These are phyloP conservation scores for Nautilus pompilius DNA, from an alignment of 1,140 invertebrate species.

Conservation along the genomic window DNA sequence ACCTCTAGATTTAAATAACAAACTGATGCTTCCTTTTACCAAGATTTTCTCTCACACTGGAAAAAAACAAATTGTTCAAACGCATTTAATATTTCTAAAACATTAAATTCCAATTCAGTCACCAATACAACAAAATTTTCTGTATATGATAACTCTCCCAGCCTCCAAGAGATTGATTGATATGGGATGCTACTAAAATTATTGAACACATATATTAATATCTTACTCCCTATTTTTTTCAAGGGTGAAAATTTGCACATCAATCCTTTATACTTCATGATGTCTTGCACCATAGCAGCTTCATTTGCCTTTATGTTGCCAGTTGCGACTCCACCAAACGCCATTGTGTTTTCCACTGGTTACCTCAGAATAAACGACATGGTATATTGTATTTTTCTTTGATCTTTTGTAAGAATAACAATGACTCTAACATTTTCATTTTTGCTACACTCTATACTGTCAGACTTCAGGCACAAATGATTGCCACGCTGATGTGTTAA, in stretches of 20 bases:
- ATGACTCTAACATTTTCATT: too few species aligned
- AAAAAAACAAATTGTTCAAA: too few species aligned
- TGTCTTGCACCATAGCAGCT: slow-evolving; percentile 77
- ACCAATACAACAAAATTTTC: too few species aligned
- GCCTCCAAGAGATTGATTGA: too few species aligned
- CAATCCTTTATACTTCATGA: slow-evolving; percentile 82
- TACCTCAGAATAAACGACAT: slow-evolving; percentile 55
- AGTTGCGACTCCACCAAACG: slow-evolving; percentile 87
- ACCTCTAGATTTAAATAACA: too few species aligned
- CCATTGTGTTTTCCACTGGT: slow-evolving; percentile 73
- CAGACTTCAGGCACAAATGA: neutral
- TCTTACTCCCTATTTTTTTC: neutral
- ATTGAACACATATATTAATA: slow-evolving; percentile 1
- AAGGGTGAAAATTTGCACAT: slow-evolving; percentile 40
- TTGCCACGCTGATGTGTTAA: neutral
- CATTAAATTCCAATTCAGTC: too few species aligned
- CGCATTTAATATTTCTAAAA: too few species aligned
- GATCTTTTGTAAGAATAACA: neutral
- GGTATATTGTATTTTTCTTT: slow-evolving; percentile 31
- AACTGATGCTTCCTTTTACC: too few species aligned
- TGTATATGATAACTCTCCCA: too few species aligned
- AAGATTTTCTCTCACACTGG: too few species aligned
- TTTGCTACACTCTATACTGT: too few species aligned
- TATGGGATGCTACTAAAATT: too few species aligned
- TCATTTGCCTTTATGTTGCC: slow-evolving; percentile 76